Conservation (phyloP, 2,888 invertebrate species). For the Parochlus steinenii region DNA sequence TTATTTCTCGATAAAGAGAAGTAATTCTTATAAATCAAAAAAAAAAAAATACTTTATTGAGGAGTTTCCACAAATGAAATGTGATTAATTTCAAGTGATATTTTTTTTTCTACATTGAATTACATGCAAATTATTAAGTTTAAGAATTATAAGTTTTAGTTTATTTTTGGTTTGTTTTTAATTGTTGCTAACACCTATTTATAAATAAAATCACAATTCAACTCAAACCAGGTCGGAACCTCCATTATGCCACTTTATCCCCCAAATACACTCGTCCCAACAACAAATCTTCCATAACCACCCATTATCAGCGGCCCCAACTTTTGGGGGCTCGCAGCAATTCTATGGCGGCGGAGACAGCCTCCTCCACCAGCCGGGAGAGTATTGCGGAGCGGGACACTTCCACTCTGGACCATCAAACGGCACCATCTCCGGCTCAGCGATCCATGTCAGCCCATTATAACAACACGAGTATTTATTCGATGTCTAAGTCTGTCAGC, state of each 20-base stretch:
- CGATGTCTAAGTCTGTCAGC: conserved; percentile 30
- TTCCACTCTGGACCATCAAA: conserved; percentile 19
- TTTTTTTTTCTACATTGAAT: too few species aligned
- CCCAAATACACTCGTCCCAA: conserved; percentile 17
- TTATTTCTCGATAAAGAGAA: not conserved
- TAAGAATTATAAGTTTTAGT: too few species aligned
- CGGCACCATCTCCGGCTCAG: conserved; percentile 12
- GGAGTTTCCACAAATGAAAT: too few species aligned
- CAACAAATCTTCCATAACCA: conserved; percentile 21
- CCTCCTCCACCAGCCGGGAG: conserved; percentile 37
- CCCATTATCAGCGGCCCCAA: conserved; percentile 17
- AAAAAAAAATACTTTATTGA: not conserved
- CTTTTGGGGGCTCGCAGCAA: conserved; percentile 31
- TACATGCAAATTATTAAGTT: too few species aligned
- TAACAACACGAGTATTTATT: conserved; percentile 29
- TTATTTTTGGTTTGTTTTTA: not conserved
- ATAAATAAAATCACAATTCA: not conserved
- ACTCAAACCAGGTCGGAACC: conserved; percentile 25
- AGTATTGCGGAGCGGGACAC: conserved; percentile 25
- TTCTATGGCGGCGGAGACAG: conserved; percentile 33
- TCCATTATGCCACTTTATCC: conserved; percentile 28
- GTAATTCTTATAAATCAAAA: not conserved
- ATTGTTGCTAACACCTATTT: not conserved
- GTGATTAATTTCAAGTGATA: too few species aligned
- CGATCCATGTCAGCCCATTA: conserved; percentile 29